phyloP scores from a whole-genome alignment of 1,140 invertebrate species.

The Diachasma alloeum region DNA sequence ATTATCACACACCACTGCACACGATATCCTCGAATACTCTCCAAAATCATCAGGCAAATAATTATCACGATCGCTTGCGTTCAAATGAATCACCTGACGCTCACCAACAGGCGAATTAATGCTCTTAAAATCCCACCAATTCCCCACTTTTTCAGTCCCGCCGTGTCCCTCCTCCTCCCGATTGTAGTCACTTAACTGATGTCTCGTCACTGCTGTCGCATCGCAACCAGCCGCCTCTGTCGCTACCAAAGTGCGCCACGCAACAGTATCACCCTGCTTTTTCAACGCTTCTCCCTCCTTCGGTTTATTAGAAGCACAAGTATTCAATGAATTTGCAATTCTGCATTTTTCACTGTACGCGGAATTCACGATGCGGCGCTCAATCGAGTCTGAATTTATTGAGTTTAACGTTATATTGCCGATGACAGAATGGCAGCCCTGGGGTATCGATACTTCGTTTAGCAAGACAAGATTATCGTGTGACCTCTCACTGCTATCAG shows the following conservation, averaged over 20 bases:
- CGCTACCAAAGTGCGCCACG: background rate
- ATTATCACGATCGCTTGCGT: too few relatives aligned
- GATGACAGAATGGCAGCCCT: background rate
- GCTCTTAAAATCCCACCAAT: too few relatives aligned
- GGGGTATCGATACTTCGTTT: slow-evolving; percentile 1
- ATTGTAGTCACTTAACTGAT: background rate
- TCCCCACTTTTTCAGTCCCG: background rate
- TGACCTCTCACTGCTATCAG: slow-evolving; percentile 45
- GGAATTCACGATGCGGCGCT: slow-evolving; percentile 7
- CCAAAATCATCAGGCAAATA: too few relatives aligned
- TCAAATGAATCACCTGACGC: too few relatives aligned
- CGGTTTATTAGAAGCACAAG: background rate
- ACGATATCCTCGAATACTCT: too few relatives aligned
- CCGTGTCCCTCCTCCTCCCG: background rate
- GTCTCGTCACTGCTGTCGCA: background rate
- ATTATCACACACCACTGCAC: too few relatives aligned
- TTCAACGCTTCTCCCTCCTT: background rate
- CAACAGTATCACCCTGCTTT: background rate
- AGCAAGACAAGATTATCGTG: slow-evolving; percentile 38
- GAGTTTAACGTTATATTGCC: background rate
- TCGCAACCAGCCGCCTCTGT: background rate
- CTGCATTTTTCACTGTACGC: slow-evolving; percentile 38
- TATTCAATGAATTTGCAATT: slow-evolving; percentile 37
- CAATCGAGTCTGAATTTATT: background rate
- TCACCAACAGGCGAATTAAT: too few relatives aligned